These are phyloP conservation scores for Lepidurus arcticus DNA, from an alignment of 1,140 invertebrate species.

Conservation along the genomic window DNA sequence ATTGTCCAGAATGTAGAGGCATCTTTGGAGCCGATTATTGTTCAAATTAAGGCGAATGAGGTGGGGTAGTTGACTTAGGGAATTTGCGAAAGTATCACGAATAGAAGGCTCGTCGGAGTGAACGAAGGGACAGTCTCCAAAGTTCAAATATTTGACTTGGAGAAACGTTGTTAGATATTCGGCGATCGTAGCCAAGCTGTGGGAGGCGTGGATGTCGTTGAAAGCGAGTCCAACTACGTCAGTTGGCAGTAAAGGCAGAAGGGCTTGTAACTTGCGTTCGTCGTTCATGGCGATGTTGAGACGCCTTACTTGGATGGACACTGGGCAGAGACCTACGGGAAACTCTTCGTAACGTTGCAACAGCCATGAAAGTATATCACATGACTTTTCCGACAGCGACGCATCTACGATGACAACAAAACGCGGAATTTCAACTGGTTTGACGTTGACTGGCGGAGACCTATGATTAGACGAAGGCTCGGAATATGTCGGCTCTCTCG, in stretches of 20 bases:
- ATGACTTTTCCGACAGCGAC: constrained; percentile 31
- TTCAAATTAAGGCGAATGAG: constrained; percentile 27
- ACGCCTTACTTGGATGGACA: constrained; percentile 25
- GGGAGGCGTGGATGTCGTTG: constrained; percentile 18
- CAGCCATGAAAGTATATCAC: constrained; percentile 28
- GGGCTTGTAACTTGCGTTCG: constrained; percentile 26
- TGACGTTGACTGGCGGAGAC: neutral
- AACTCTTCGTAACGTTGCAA: constrained; percentile 31
- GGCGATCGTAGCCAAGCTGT: constrained; percentile 24
- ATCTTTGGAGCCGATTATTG: constrained; percentile 27
- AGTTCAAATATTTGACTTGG: constrained; percentile 24
- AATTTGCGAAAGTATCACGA: neutral
- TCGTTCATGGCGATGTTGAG: constrained; percentile 29
- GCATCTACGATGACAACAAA: constrained; percentile 28
- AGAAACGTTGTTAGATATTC: constrained; percentile 14
- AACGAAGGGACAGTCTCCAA: constrained; percentile 28
- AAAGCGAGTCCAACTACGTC: constrained; percentile 28
- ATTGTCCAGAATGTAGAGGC: neutral
- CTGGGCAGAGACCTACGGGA: constrained; percentile 2
- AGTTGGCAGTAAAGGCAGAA: constrained; percentile 22
- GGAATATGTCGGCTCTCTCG: neutral
- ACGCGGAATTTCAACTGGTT: constrained; percentile 11
- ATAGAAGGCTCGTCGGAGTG: neutral
- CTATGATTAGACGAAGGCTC: neutral
- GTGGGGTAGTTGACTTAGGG: constrained; percentile 17